Evolutionary conservation across 1,140 invertebrate genomes (phyloP).

Genomic region (Chlorops oryzae): DNA sequence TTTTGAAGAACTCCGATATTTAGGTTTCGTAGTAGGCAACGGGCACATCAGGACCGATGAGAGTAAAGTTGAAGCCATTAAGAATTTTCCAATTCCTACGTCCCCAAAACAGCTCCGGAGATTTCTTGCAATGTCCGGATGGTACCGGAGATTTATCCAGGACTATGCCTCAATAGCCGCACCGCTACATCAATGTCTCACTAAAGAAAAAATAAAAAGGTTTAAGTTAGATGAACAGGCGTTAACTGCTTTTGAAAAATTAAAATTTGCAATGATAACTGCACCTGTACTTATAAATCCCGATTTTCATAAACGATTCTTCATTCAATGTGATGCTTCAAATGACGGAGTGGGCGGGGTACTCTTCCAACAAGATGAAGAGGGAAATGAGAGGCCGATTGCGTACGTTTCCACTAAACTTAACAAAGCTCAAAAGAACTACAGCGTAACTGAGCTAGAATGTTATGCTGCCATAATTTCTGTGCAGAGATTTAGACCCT

Average conservation of each 20-base stretch:
- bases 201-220: background rate
- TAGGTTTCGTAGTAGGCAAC: constrained; percentile 8
- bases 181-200: background rate
- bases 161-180: constrained; percentile 6
- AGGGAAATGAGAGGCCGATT: constrained; percentile 7
- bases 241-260: background rate
- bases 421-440: constrained; percentile 11
- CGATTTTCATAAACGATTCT: constrained; percentile 19
- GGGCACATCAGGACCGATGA: constrained; percentile 30
- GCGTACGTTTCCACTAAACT: constrained; percentile 7
- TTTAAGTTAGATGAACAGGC: background rate
- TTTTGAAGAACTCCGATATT: constrained; percentile 20
- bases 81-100: background rate
- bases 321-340: constrained; percentile 13
- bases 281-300: constrained; percentile 12
- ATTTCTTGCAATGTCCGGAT: constrained; percentile 2
- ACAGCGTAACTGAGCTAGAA: constrained; percentile 8
- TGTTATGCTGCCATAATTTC: constrained; percentile 8
- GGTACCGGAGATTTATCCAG: background rate
- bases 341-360: constrained; percentile 1
- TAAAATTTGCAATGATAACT: background rate
- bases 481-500: no score
- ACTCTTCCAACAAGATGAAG: constrained; percentile 1
- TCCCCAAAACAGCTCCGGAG: constrained; percentile 1
- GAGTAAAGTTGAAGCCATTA: background rate